Evolutionary conservation across 2,888 invertebrate species (phyloP), one percentile per base, ranked within the genome.

Genomic region (Octodonta nipae): DNA sequence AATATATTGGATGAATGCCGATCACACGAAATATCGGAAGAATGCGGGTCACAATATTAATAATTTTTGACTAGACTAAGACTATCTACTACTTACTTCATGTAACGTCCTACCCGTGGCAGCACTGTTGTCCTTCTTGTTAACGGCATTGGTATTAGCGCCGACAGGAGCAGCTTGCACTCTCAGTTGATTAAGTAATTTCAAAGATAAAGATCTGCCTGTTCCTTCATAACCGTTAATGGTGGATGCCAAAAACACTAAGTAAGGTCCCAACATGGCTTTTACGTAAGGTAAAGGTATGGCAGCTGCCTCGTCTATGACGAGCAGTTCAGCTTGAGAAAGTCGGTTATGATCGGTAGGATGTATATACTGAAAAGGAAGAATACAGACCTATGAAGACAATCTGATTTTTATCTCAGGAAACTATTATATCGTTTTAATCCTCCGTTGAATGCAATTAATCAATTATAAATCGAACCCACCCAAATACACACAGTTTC

Each of bases 211-310:
- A 0, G 95, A 93, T 6, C 98, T 69, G 0, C 98, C 98, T 0
- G 98, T 98, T 32, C 98, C 96, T 65, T 96, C 96, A 58, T 96
- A 96, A 1, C 98, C 98, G 51, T 93, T 88, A 25, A 96, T 86
- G 0, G 98, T 98, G 0, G 96, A 98, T 0, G 98, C 81, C 55
- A 99, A 73, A 55, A 99, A 87, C 7, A 91, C 85, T 17, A 96
- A 69, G 51, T 93, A 93, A 0, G 93, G 89, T 0, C 84, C 85
- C 34, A 87, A 68, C 60, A 95, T 81, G 2, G 79, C 75, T 44
- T 88, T 85, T 1, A 99, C 93, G 48, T 86, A 75, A 0, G 87
- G 84, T 35, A 98, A 65, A 0, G 98, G 98, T 45, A 99, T 98
- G 5, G 98, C 98, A 0, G 98, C 98, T 2, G 98, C 98, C 63